These are phyloP conservation scores for Carettochelys insculpta DNA, from an alignment of 2,113 vertebrate species.

Conservation along the genomic window DNA sequence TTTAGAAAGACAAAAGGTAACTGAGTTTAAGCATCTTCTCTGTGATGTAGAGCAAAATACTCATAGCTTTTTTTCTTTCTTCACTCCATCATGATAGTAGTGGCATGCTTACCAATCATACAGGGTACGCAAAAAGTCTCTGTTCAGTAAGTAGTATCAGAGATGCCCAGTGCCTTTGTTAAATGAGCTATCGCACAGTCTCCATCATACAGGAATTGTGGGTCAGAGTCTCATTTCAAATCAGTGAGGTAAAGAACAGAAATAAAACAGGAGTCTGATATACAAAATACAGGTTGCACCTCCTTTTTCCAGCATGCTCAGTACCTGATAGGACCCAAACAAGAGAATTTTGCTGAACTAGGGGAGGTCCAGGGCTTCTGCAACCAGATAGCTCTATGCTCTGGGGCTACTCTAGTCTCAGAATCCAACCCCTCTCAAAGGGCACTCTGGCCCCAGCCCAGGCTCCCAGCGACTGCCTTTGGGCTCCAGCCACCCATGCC, in stretches of 20 bases:
- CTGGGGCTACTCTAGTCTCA: too few species aligned
- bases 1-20: not conserved
- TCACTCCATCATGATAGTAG: not conserved
- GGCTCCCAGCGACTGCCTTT: too few species aligned
- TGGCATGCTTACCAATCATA: not conserved
- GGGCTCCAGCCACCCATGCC: too few species aligned
- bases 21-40: not conserved
- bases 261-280: not conserved
- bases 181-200: too few species aligned
- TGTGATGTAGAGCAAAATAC: not conserved
- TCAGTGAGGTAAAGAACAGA: not conserved
- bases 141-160: not conserved
- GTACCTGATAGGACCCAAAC: too few species aligned
- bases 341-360: too few species aligned
- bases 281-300: not conserved
- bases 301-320: too few species aligned
- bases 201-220: not conserved
- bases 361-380: too few species aligned
- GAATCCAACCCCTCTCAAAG: too few species aligned
- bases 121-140: rapidly evolving
- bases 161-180: not conserved
- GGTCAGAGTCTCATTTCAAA: not conserved
- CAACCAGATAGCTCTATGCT: too few species aligned
- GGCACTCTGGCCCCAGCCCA: too few species aligned
- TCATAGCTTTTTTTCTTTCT: not conserved